These are phyloP conservation scores for Apis mellifera DNA, from an alignment of 1,140 invertebrate species.

Conservation along the genomic window Amel_HAv3.1 CM009942.2:9681501-9682000, in stretches of 20 bases:
- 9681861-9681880: not conserved
- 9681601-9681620: conserved; percentile 50
- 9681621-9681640: conserved; percentile 56
- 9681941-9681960: conserved; percentile 50
- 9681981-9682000: conserved; percentile 64
- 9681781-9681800: not conserved
- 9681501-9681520: not conserved
- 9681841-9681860: not conserved
- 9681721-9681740: conserved; percentile 19
- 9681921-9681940: conserved; percentile 30
- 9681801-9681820: not conserved
- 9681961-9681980: conserved; percentile 57
- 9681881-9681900: conserved; percentile 24
- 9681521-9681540: conserved; percentile 19
- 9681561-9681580: conserved; percentile 29
- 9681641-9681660: conserved; percentile 58
- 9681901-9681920: conserved; percentile 45
- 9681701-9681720: conserved; percentile 59
- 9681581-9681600: conserved; percentile 48
- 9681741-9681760: not conserved
- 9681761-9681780: not conserved
- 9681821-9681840: not conserved
- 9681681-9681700: conserved; percentile 63
- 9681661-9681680: conserved; percentile 65
- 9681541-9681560: conserved; percentile 41